A percentile compares a stretch with the other conserved stretches of the same genome.
Evolutionary conservation across 2,888 invertebrate genomes (phyloP).

Genomic region (Trissolcus japonicus): DNA sequence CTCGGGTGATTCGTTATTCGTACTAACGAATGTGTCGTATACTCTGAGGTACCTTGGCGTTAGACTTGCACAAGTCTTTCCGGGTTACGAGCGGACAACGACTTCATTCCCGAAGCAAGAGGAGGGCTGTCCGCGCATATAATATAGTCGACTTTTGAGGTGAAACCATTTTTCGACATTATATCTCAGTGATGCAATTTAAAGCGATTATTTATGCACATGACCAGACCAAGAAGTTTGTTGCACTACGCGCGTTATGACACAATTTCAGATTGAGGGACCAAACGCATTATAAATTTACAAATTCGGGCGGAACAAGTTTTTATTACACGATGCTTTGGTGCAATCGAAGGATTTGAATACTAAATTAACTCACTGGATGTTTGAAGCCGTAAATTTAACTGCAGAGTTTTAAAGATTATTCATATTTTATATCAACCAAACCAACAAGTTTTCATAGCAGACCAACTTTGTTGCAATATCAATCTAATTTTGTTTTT

Average conservation of each 20-base stretch:
- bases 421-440: too few relatives aligned
- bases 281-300: constrained; percentile 28
- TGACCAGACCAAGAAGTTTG: constrained; percentile 49
- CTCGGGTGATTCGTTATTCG: constrained; percentile 69
- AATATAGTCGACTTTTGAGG: constrained; percentile 61
- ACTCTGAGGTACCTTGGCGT: constrained; percentile 40
- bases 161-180: constrained; percentile 71
- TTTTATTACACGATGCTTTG: neutral
- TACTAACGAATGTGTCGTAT: constrained; percentile 66
- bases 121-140: constrained; percentile 3
- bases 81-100: constrained; percentile 60
- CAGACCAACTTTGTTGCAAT: too few relatives aligned
- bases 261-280: constrained; percentile 63
- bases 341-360: too few relatives aligned
- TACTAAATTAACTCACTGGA: too few relatives aligned
- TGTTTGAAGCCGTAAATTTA: too few relatives aligned
- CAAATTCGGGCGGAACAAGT: constrained; percentile 1
- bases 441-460: too few relatives aligned
- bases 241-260: constrained; percentile 62
- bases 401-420: too few relatives aligned
- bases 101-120: constrained; percentile 62
- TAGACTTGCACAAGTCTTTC: constrained; percentile 39
- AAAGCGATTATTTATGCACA: constrained; percentile 67
- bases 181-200: constrained; percentile 67
- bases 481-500: too few relatives aligned